These are phyloP conservation scores for Pipa parva DNA, from an alignment of 2,113 vertebrate species.

Conservation along the genomic window DNA sequence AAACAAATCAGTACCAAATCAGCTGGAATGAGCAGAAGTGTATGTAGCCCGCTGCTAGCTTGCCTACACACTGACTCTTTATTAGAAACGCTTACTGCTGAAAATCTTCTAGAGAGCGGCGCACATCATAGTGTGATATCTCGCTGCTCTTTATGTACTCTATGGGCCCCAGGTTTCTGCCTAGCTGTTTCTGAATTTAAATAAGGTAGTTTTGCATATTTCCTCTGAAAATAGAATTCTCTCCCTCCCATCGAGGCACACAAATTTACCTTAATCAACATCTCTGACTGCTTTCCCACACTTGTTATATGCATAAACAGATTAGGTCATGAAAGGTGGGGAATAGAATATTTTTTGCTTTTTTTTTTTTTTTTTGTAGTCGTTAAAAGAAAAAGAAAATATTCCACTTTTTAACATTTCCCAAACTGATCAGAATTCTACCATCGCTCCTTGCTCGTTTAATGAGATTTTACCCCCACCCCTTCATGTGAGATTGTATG, in stretches of 20 bases:
- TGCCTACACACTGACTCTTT: no score
- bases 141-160: conserved; percentile 2
- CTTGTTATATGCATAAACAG: conserved; percentile 42
- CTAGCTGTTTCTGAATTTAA: conserved; percentile 34
- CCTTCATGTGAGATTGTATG: neutral
- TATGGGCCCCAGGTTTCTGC: conserved; percentile 12
- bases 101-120: neutral
- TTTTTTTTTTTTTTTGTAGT: conserved; percentile 33
- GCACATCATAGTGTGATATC: neutral
- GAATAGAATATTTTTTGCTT: conserved; percentile 30
- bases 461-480: conserved; percentile 5
- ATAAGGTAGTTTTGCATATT: conserved; percentile 40
- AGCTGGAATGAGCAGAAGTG: no score
- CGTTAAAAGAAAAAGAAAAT: conserved; percentile 24
- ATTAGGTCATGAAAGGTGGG: conserved; percentile 29
- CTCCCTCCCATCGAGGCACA: conserved; percentile 34
- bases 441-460: neutral
- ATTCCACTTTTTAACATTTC: neutral
- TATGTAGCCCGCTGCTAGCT: no score
- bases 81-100: neutral
- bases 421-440: conserved; percentile 24
- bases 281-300: conserved; percentile 40
- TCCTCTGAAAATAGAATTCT: conserved; percentile 40
- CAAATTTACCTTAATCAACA: conserved; percentile 44
- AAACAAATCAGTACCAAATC: no score